These are phyloP conservation scores for Charadrius vociferus DNA, from an alignment of 2,113 vertebrate species.

Conservation along the genomic window DNA sequence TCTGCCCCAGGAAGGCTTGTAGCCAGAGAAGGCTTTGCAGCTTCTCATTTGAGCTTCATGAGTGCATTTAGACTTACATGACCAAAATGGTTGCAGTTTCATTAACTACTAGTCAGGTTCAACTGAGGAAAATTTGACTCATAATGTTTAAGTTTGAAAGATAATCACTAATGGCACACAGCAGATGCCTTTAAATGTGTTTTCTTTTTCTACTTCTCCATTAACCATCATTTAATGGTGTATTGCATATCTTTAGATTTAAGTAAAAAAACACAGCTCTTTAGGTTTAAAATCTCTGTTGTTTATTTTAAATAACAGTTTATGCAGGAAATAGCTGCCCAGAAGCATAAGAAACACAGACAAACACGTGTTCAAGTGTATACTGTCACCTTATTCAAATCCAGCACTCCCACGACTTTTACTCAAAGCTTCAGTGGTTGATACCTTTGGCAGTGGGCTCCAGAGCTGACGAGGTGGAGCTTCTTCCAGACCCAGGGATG, in stretches of 20 bases:
- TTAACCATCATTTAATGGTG: not conserved
- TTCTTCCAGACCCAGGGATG: not conserved
- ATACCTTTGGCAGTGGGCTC: not conserved
- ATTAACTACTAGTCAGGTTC: not conserved
- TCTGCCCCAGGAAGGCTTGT: not conserved
- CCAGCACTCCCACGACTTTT: not conserved
- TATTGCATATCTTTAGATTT: not conserved
- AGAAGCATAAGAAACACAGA: not conserved
- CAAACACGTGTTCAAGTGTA: fast-evolving
- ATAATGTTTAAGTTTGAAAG: not conserved
- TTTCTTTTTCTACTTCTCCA: not conserved
- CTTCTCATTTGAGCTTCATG: not conserved
- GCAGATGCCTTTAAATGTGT: not conserved
- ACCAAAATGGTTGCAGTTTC: not conserved
- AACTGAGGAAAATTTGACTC: not conserved
- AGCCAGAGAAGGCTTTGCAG: not conserved
- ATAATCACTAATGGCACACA: not conserved
- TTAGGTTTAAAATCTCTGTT: not conserved
- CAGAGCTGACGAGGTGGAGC: not conserved
- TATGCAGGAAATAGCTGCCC: not conserved
- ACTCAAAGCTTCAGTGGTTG: not conserved
- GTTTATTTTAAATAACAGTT: not conserved
- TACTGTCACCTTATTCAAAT: not conserved
- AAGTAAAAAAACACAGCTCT: not conserved
- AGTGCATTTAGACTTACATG: not conserved